Conservation (phyloP, 2,797 vertebrate genomes). For the Pogoniulus pusillus region DNA sequence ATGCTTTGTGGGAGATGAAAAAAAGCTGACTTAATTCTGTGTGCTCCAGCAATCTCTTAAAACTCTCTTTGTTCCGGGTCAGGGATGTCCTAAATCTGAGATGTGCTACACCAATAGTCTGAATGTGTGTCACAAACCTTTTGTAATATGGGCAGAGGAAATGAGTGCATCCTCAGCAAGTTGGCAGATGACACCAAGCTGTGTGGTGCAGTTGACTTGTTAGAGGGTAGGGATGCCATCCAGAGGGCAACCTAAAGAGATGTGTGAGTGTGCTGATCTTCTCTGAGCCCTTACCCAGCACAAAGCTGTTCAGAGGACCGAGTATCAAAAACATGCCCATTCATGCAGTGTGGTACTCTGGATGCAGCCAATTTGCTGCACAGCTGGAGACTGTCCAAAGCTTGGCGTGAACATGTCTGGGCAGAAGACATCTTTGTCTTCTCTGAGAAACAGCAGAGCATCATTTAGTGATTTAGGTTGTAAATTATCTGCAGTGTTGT, state of each 20-base stretch:
- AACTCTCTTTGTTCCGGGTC: neutral
- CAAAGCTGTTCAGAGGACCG: neutral
- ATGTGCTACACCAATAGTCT: neutral
- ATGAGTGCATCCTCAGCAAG: too few relatives aligned
- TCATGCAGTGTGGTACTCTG: neutral
- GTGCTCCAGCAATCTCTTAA: neutral
- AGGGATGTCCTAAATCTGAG: neutral
- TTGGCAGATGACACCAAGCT: too few relatives aligned
- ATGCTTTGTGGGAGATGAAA: neutral
- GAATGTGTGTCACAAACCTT: neutral
- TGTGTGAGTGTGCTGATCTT: neutral
- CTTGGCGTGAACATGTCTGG: neutral
- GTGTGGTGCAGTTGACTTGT: too few relatives aligned
- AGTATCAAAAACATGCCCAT: rapidly evolving
- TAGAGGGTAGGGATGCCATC: too few relatives aligned
- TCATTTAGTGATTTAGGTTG: neutral
- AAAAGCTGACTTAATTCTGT: neutral
- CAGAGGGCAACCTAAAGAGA: neutral
- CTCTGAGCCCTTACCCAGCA: neutral
- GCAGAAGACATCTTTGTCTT: neutral
- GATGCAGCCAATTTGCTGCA: neutral
- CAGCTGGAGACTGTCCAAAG: neutral
- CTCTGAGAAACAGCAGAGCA: neutral
- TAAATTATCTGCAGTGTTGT: neutral
- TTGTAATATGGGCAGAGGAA: too few relatives aligned